phyloP scores from a whole-genome alignment of 2,113 vertebrate species.

The Indri indri region DNA sequence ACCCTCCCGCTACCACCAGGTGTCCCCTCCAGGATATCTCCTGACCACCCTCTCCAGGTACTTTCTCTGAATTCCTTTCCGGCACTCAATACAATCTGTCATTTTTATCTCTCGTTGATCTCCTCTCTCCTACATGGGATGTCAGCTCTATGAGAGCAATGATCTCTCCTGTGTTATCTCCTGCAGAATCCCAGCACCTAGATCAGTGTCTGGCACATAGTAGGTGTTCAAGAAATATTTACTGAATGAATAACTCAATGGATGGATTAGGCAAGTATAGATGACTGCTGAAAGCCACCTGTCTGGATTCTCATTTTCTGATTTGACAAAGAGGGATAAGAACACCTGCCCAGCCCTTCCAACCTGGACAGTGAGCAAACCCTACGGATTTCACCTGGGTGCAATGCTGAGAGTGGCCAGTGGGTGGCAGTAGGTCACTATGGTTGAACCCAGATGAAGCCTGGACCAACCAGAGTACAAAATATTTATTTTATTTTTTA shows the following conservation, averaged over 20 bases:
- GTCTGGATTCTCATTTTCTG: not conserved
- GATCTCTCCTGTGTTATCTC: not conserved
- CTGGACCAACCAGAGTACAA: fast-evolving
- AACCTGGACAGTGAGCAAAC: not conserved
- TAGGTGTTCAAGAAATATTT: not conserved
- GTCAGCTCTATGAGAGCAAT: not conserved
- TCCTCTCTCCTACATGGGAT: not conserved
- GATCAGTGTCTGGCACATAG: not conserved
- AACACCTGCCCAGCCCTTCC: not conserved
- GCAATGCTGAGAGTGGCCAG: not conserved
- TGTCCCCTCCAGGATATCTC: not conserved
- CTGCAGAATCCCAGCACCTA: not conserved
- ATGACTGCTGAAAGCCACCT: not conserved
- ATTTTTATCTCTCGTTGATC: not conserved
- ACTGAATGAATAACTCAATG: not conserved
- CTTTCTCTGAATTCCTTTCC: not conserved
- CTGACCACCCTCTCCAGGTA: not conserved
- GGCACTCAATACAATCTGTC: not conserved
- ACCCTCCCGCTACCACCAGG: not conserved
- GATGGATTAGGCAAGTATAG: not conserved
- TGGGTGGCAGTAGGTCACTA: constrained; percentile 39
- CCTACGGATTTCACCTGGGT: not conserved
- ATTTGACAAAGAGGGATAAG: not conserved
- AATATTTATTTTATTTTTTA: not conserved
- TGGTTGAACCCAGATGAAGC: not conserved